Base-by-base conservation (phyloP, 2,888 invertebrate species). In the Helobdella robusta region DNA sequence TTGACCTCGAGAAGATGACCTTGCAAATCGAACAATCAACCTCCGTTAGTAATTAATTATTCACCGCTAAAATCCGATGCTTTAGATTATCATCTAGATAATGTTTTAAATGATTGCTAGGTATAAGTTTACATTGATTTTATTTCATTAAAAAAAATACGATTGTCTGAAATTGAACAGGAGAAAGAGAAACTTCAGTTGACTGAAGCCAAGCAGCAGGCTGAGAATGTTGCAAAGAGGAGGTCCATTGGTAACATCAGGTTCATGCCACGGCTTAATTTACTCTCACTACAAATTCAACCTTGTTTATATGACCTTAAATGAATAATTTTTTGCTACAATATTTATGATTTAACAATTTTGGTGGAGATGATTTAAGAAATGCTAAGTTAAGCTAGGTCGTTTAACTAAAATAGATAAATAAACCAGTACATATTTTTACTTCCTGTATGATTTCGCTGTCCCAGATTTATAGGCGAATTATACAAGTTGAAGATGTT, bases 401-500 rank as follows among this genome's bases (percentile, higher is more conserved):
- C n/a, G n/a, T n/a, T n/a, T n/a, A n/a, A n/a, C n/a, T n/a, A n/a
- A n/a, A n/a, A n/a, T n/a, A n/a, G n/a, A n/a, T n/a, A n/a, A n/a
- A n/a, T n/a, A n/a, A n/a, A n/a, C n/a, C n/a, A n/a, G n/a, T n/a
- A n/a, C n/a, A n/a, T n/a, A n/a, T n/a, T n/a, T 44, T 11, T 11
- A 52, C 20, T 52, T 52, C 11, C 25, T 20, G 54, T 52, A 15
- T 20, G 11, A 18, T 20, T 52, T 52, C 11, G 6, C 30, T 1
- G n/a, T 50, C 36, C 5, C 65, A 71, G 91, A 71, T 85, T 86
- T 77, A 84, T 85, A 78, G 87, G 94, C 73, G 95, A 95, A 82
- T 83, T 95, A 56, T 95, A 88, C 79, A 94, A 92, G 79, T 84
- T 91, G 73, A 85, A 86, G 71, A 91, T 95, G 88, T 81, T 95